Conservation (phyloP, 1,140 invertebrate genomes). For the Lucilia cuprina region DNA sequence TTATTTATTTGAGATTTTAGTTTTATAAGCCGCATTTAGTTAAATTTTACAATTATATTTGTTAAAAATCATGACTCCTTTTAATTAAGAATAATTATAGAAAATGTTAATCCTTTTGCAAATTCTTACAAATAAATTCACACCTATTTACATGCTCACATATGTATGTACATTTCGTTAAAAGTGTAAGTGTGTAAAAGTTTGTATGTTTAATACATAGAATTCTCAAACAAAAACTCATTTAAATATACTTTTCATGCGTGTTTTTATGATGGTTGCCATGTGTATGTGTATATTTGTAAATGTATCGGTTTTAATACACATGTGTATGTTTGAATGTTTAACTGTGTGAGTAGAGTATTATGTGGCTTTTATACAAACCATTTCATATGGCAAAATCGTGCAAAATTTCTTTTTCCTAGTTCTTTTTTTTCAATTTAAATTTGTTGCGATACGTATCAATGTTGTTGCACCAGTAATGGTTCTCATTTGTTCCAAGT, state of each 20-base stretch:
- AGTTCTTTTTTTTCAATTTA: not conserved
- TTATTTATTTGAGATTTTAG: too few species aligned
- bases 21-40: too few species aligned
- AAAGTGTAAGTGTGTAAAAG: not conserved
- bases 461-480: not conserved
- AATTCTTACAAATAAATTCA: too few species aligned
- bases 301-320: too few species aligned
- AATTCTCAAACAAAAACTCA: not conserved
- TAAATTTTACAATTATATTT: too few species aligned
- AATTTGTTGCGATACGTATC: not conserved
- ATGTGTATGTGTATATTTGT: not conserved
- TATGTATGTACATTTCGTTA: not conserved
- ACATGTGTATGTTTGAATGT: too few species aligned
- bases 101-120: too few species aligned
- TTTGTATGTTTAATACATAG: not conserved
- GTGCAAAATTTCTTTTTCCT: not conserved
- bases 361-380: slow-evolving; percentile 1
- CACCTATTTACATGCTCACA: too few species aligned
- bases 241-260: not conserved
- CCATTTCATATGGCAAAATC: not conserved
- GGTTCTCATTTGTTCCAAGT: not conserved
- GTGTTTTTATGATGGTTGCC: not conserved
- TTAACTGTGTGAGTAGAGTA: not conserved
- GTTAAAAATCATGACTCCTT: too few species aligned
- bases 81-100: too few species aligned